Evolutionary conservation across 2,888 invertebrate genomes (phyloP).

Genomic region (Halocaridina rubra): DNA sequence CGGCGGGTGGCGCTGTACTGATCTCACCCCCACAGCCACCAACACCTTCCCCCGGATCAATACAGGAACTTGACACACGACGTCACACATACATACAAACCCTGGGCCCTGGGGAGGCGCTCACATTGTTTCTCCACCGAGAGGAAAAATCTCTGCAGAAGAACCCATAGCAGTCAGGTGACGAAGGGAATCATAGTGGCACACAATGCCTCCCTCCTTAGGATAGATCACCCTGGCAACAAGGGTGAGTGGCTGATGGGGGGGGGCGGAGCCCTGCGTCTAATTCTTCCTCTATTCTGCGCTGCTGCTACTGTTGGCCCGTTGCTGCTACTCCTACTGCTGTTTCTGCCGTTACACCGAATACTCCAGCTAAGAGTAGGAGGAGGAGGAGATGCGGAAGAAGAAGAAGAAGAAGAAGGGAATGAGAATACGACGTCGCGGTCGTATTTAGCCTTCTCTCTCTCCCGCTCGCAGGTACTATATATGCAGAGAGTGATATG

Average conservation of each 20-base stretch:
- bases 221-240: conserved; percentile 33
- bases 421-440: too few species aligned
- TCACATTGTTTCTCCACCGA: conserved; percentile 43
- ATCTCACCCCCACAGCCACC: conserved; percentile 31
- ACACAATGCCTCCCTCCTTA: not conserved
- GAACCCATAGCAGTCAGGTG: conserved; percentile 4
- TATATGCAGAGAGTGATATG: too few species aligned
- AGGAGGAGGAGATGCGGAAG: not conserved
- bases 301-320: not conserved
- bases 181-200: not conserved
- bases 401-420: not conserved
- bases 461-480: not conserved
- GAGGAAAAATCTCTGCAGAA: not conserved
- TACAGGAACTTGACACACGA: conserved; percentile 46
- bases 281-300: not conserved
- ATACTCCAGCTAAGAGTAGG: not conserved
- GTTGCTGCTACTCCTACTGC: not conserved
- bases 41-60: conserved; percentile 53
- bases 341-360: not conserved
- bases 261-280: conserved; percentile 32
- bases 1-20: conserved; percentile 36
- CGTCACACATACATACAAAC: not conserved
- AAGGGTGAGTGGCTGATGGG: not conserved
- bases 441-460: not conserved
- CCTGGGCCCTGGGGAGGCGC: not conserved